Evolutionary conservation across 2,888 invertebrate genomes (phyloP).

Genomic region (Eupeodes latifasciatus): DNA sequence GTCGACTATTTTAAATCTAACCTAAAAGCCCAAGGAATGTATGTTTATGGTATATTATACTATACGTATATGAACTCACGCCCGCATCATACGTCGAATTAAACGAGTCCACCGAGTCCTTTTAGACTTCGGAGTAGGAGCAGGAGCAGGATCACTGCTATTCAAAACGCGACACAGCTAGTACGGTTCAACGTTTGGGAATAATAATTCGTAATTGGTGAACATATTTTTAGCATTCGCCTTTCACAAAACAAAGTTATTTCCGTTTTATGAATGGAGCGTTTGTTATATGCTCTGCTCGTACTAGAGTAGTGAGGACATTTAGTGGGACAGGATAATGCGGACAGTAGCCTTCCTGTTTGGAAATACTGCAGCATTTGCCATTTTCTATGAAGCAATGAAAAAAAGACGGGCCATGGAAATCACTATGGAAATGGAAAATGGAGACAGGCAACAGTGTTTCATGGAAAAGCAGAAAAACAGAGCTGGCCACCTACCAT

Average conservation of each 20-base stretch:
- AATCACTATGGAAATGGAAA: conserved; percentile 12
- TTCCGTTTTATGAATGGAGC: conserved; percentile 72
- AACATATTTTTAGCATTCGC: conserved; percentile 65
- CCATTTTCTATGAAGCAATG: conserved; percentile 30
- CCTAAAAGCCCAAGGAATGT: conserved; percentile 12
- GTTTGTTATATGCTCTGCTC: neutral
- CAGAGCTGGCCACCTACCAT: neutral
- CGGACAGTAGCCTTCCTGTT: conserved; percentile 73
- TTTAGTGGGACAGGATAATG: conserved; percentile 75
- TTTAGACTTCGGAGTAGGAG: conserved; percentile 25
- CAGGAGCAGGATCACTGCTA: neutral
- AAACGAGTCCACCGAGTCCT: conserved; percentile 60
- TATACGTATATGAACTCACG: conserved; percentile 4
- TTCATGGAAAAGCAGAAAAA: conserved; percentile 39
- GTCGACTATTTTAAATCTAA: conserved; percentile 57
- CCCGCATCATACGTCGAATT: conserved; percentile 28
- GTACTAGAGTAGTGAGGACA: conserved; percentile 49
- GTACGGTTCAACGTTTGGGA: conserved; percentile 68
- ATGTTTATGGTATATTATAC: too few species aligned
- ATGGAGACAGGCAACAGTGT: conserved; percentile 47
- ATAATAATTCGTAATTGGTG: conserved; percentile 75
- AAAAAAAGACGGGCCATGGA: conserved; percentile 37
- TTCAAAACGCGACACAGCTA: conserved; percentile 15
- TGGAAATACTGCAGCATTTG: conserved; percentile 74
- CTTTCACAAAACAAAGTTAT: conserved; percentile 71